A percentile compares a stretch with the other conserved stretches of the same genome.
Evolutionary conservation across 2,113 vertebrate genomes (phyloP).

Genomic region (Corythoichthys haematopterus): DNA sequence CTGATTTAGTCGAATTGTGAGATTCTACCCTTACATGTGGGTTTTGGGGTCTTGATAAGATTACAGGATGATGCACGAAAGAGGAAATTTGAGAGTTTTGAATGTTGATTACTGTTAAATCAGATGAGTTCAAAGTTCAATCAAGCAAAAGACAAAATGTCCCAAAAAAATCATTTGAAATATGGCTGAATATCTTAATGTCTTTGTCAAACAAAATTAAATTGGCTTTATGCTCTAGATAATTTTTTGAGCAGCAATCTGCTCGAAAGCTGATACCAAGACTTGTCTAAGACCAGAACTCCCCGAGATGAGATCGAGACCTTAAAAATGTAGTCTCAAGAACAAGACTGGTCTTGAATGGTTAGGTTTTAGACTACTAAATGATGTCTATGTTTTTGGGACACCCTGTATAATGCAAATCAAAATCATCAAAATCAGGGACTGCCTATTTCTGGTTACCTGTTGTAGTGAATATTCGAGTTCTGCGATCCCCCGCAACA

Average conservation of each 20-base stretch:
- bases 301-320: no score
- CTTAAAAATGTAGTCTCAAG: no score
- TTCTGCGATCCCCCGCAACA: slow-evolving; percentile 67
- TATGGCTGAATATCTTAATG: not conserved
- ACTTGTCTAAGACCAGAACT: no score
- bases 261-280: no score
- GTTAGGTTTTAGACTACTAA: no score
- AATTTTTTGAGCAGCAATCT: no score
- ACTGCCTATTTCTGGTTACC: slow-evolving; percentile 52
- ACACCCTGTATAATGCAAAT: no score
- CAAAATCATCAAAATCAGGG: not conserved
- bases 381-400: no score
- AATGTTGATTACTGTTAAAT: not conserved
- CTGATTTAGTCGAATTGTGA: not conserved
- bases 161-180: not conserved
- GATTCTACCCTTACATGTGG: not conserved
- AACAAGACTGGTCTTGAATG: no score
- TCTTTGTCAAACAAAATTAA: not conserved
- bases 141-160: not conserved
- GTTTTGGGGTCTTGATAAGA: not conserved
- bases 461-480: slow-evolving; percentile 66
- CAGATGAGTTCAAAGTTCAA: not conserved
- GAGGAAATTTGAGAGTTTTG: not conserved
- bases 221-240: no score
- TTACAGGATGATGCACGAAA: not conserved